Base-by-base conservation (phyloP, 1,140 invertebrate species). In the Asbolus verrucosus region DNA sequence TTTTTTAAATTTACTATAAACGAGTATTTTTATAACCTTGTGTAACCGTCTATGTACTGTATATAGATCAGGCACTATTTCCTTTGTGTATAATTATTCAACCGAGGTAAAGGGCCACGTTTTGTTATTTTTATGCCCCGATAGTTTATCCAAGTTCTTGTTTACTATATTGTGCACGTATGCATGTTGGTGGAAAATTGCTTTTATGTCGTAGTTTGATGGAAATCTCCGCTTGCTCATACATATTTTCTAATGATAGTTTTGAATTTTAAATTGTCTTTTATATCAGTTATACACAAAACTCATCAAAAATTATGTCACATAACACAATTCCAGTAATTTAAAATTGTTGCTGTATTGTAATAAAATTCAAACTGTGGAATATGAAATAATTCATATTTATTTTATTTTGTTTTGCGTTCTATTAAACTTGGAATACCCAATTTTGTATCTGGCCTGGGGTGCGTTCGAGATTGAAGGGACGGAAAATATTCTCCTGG, bases 61-160 rank as follows among this genome's bases (percentile, higher is more conserved):
- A n/a, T n/a, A n/a, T n/a, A n/a, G n/a, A n/a, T n/a, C n/a, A n/a
- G n/a, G n/a, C n/a, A n/a, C n/a, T n/a, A n/a, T n/a, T n/a, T n/a
- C 46, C 46, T 54, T 54, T 54, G 46, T 54, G 14, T 24, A 27
- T 54, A 54, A 21, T 54, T 54, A 54, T 54, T 54, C 46, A 54
- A 54, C 46, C 46, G 46, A 54, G 21, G n/a, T 27, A 27, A 11
- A 54, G 21, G n/a, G 24, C 46, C 3, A 4, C 21, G 46, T 54
- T 54, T 54, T 54, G 21, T 14, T 54, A 54, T 54, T 27, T 54
- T 54, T 54, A 54, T 54, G 46, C 46, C 24, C 46, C 14, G 21
- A 54, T 54, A 54, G 46, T 54, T 54, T 54, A 13, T 46, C 16
- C 27, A 54, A 54, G 46, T 54, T 54, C n/a, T 54, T 24, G 46